Conservation (phyloP, 2,797 vertebrate genomes). For the Anas georgica region DNA sequence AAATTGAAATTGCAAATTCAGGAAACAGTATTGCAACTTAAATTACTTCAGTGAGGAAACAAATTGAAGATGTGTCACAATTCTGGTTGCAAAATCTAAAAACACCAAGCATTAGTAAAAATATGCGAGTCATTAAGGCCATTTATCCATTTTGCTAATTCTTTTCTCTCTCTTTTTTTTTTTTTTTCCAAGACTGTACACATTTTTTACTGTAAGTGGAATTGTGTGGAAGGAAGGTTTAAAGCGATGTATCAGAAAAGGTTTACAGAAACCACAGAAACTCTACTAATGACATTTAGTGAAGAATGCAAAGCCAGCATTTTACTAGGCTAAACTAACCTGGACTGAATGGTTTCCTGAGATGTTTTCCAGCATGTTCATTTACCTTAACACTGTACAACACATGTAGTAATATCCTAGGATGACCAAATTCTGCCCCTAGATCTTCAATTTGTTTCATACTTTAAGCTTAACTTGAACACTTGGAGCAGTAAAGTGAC, state of each 20-base stretch:
- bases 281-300: neutral
- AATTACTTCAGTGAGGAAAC: slow-evolving; percentile 67
- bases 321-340: neutral
- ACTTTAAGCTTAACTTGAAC: neutral
- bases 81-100: slow-evolving; percentile 53
- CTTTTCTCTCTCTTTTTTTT: neutral
- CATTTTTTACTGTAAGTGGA: neutral
- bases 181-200: neutral
- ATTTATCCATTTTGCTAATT: neutral
- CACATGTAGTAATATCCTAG: neutral
- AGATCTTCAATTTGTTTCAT: neutral
- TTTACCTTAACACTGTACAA: neutral
- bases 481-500: neutral
- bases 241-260: neutral
- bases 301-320: neutral
- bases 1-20: slow-evolving; percentile 62
- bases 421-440: neutral
- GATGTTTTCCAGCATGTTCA: neutral
- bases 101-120: slow-evolving; percentile 3
- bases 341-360: neutral
- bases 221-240: neutral
- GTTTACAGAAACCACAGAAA: neutral
- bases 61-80: slow-evolving; percentile 65
- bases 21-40: slow-evolving; percentile 62
- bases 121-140: neutral